Evolutionary conservation across 2,797 vertebrate species (phyloP), one percentile per base, ranked within the genome.

Genomic region (Muscicapa striata): DNA sequence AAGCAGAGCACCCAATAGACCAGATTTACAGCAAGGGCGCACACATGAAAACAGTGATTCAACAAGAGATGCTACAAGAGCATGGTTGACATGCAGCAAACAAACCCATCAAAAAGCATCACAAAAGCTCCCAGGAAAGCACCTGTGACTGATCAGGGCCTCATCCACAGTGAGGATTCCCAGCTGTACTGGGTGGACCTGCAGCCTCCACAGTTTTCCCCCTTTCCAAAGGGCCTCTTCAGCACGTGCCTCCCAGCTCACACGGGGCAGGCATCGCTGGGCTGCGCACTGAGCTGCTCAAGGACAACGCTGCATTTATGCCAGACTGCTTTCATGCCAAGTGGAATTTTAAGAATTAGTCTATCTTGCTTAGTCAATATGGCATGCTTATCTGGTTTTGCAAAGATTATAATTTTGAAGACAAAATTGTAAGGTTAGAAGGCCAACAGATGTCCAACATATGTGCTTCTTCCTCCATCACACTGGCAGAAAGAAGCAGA

Each of bases 211-310:
- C 6, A 27, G 11, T 15, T 26, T 36, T 11, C 10, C 22, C 11
- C 16, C 2, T 3, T 30, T 32, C 40, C 62, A 4, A 29, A n/a
- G 13, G 27, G n/a, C 8, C 23, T 30, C 5, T 1, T 6, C 51
- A 29, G 40, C 30, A 18, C 0, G 0, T 2, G 4, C 21, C 26
- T 62, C 23, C 34, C 72, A 62, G 51, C 27, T 32, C 26, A 32
- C 13, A 1, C 0, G 0, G 15, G 18, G 32, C 49, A 63, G 22
- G 5, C 4, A 0, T 1, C 1, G 0, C 54, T n/a, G 18, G 29
- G 51, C 59, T 18, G 6, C 0, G 0, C 13, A 13, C 30, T 16
- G 17, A 45, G 49, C 61, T 69, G 40, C 59, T 54, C 6, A 0
- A 70, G 24, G 43, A 48, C 40, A 68, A 2, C 1, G 0, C 18